These are phyloP conservation scores for Callopanchax toddi DNA, from an alignment of 2,113 vertebrate genomes.

Conservation along the genomic window DNA sequence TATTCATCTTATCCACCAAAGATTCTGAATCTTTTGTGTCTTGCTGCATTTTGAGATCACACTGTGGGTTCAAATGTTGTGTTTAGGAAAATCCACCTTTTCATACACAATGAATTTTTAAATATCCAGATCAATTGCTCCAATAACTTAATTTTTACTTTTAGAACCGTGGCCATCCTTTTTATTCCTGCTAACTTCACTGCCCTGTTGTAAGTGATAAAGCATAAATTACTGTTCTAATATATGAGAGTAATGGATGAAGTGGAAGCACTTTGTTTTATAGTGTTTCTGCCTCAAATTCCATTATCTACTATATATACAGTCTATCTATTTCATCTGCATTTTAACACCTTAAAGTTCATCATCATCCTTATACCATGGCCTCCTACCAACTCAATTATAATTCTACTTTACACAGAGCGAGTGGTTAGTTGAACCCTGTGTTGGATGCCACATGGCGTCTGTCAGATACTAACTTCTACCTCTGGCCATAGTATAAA, in stretches of 20 bases:
- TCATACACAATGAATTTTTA: not conserved
- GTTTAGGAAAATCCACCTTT: not conserved
- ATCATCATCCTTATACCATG: constrained; percentile 42
- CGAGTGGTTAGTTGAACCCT: not conserved
- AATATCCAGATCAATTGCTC: constrained; percentile 8
- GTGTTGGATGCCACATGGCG: not conserved
- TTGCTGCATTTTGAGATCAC: not conserved
- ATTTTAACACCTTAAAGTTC: constrained; percentile 16
- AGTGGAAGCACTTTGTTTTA: constrained; percentile 7
- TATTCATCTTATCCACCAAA: too few relatives aligned
- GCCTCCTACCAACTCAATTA: constrained; percentile 11
- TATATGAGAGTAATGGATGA: constrained; percentile 19
- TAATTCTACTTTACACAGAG: not conserved
- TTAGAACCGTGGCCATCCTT: constrained; percentile 17
- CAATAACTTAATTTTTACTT: constrained; percentile 15
- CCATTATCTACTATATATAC: constrained; percentile 9
- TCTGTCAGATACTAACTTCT: constrained; percentile 1
- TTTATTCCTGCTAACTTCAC: constrained; percentile 5
- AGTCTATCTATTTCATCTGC: constrained; percentile 8
- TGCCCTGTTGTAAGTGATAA: constrained; percentile 21
- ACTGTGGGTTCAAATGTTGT: not conserved
- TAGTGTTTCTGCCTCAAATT: constrained; percentile 14
- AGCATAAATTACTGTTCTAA: constrained; percentile 6
- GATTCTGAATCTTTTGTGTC: not conserved
- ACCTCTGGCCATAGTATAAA: constrained; percentile 28